These are phyloP conservation scores for Isoperla grammatica DNA, from an alignment of 2,888 invertebrate species.

Conservation along the genomic window DNA sequence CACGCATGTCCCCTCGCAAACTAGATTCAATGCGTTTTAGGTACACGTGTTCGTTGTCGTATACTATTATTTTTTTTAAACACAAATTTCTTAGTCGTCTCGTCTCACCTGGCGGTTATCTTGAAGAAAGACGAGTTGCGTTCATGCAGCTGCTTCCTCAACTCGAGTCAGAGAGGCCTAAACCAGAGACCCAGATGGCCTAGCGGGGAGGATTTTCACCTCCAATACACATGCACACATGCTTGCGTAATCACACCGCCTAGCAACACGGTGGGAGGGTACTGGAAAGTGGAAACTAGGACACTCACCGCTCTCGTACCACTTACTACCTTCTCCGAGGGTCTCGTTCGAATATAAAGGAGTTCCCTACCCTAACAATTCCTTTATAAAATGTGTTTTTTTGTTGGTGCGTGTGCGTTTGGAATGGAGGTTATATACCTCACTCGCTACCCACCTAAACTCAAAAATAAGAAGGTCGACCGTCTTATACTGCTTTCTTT, in stretches of 20 bases:
- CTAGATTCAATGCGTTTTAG: not conserved
- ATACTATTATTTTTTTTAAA: not conserved
- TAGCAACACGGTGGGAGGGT: not conserved
- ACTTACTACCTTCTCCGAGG: not conserved
- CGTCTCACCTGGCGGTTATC: constrained; percentile 2
- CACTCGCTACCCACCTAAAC: no score
- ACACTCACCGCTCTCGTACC: not conserved
- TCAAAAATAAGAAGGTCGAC: no score
- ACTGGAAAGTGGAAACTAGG: not conserved
- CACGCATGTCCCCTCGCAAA: no score
- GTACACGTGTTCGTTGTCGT: not conserved
- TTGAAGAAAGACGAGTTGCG: not conserved
- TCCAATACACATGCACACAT: not conserved
- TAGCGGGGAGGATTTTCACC: no score
- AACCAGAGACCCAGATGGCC: not conserved
- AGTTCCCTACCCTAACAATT: no score
- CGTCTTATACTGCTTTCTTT: no score
- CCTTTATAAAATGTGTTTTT: no score
- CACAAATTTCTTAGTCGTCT: not conserved
- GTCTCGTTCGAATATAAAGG: no score
- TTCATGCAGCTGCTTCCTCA: not conserved
- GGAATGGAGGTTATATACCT: no score
- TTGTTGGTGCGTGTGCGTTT: no score
- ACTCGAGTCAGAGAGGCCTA: not conserved
- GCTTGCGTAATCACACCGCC: not conserved